Evolutionary conservation across 2,113 vertebrate genomes (phyloP).

Genomic region (Aegotheles bennettii): DNA sequence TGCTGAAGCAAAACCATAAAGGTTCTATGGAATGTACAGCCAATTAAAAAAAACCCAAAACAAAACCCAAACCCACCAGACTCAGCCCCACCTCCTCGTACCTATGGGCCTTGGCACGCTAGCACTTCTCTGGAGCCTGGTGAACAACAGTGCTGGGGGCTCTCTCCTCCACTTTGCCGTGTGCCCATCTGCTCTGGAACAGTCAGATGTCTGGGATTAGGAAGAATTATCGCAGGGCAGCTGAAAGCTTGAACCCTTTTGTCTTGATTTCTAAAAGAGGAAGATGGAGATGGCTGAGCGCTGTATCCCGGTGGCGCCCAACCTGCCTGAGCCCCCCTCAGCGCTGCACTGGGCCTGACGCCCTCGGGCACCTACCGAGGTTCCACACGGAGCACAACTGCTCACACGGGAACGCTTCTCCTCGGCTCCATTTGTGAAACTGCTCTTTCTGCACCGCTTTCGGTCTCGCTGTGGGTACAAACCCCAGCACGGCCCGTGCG

Average conservation of each 20-base stretch:
- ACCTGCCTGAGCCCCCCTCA: not conserved
- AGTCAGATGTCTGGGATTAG: not conserved
- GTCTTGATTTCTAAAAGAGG: not conserved
- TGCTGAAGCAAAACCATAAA: not conserved
- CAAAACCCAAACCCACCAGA: not conserved
- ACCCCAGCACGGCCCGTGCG: fast-evolving
- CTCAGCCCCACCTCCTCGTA: not conserved
- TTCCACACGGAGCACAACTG: not conserved
- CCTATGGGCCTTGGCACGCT: not conserved
- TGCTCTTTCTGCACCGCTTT: not conserved
- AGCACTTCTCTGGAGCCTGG: not conserved
- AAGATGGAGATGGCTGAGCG: fast-evolving
- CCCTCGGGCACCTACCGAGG: not conserved
- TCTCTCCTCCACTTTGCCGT: not conserved
- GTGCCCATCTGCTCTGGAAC: not conserved
- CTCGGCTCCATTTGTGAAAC: not conserved
- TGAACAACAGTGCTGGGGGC: not conserved
- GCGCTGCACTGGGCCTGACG: fast-evolving
- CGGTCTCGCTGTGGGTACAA: not conserved
- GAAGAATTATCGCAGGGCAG: not conserved
- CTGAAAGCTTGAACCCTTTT: not conserved
- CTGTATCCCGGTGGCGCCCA: fast-evolving
- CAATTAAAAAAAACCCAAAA: not conserved
- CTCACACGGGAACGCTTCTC: not conserved
- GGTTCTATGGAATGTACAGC: fast-evolving